Conservation (phyloP, 2,888 invertebrate species). For the Dysmachus trigonus region DNA sequence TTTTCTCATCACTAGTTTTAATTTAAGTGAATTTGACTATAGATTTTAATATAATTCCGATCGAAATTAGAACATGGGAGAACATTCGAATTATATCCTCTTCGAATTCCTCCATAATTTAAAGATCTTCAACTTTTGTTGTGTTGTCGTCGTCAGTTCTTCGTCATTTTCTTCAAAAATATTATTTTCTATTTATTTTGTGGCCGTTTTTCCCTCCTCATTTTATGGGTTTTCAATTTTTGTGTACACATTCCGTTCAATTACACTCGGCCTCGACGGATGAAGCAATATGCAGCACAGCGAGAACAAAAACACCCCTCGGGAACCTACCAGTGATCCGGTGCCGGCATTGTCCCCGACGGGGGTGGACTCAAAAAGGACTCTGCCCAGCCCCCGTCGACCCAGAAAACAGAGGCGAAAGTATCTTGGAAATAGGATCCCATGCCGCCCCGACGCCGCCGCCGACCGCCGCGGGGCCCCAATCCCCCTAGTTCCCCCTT, state of each 20-base stretch:
- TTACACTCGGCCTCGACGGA: not conserved
- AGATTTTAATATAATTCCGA: too few species aligned
- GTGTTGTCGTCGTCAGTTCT: not conserved
- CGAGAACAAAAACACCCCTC: not conserved
- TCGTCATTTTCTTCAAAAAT: not conserved
- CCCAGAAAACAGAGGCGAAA: slow-evolving; percentile 13
- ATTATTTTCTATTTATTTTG: not conserved
- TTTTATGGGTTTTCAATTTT: slow-evolving; percentile 33
- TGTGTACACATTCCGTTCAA: slow-evolving; percentile 15
- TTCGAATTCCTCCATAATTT: not conserved
- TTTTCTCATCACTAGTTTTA: too few species aligned
- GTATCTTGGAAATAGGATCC: not conserved
- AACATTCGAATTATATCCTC: too few species aligned
- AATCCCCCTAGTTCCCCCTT: too few species aligned
- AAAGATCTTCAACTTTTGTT: not conserved
- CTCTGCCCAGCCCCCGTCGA: not conserved
- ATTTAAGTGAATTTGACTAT: too few species aligned
- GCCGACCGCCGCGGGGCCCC: not conserved
- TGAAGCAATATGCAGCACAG: slow-evolving; percentile 27
- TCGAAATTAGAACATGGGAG: too few species aligned
- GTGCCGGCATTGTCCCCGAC: not conserved
- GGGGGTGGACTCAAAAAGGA: not conserved
- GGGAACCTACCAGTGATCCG: not conserved
- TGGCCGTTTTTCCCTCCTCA: not conserved
- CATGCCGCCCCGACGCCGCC: not conserved